Evolutionary conservation across 2,888 invertebrate species (phyloP), one percentile per base, ranked within the genome.

Genomic region (Zhuqinia jingwanae): DNA sequence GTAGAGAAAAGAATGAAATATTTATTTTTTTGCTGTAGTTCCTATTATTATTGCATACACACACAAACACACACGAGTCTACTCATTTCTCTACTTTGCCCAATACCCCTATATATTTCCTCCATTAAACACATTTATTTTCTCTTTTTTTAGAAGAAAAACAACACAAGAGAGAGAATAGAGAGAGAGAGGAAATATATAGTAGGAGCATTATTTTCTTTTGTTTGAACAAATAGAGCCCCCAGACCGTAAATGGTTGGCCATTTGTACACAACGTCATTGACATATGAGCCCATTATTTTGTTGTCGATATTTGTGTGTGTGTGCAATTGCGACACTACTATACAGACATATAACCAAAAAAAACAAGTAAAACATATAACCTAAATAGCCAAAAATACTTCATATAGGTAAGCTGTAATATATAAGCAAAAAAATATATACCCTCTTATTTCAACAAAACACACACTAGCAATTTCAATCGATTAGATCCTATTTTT

Each of bases 201-300:
- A 45, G 13, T 65, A 20, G 65, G 65, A 65, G n/a, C 65, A 45
- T 42, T 68, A 45, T 68, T 68, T 68, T 20, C 22, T 20, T 47
- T 45, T 68, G 17, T 30, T 22, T n/a, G 56, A 75, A 75, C 75
- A 75, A 75, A 75, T 75, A 50, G 75, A 56, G 75, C 75, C 75
- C 8, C 8, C n/a, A n/a, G n/a, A n/a, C 8, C 56, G 17, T 75
- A 75, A 75, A 75, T 75, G 75, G 75, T 30, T 30, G 53, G 30
- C 75, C 50, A 75, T 75, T 75, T 75, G 53, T 56, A 53, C 56
- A 75, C 77, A 77, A 42, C 77, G 77, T 30, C 77, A 58, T 77
- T 77, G 77, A 77, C 77, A 58, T 77, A 77, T 77, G 77, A 58
- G 56, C 36, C 77, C 58, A 77, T 68, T 68, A 68, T 68, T 68